A percentile compares a stretch with the other conserved stretches of the same genome.
phyloP scores from a whole-genome alignment of 2,888 invertebrate species.

The Cryptops parisi region DNA sequence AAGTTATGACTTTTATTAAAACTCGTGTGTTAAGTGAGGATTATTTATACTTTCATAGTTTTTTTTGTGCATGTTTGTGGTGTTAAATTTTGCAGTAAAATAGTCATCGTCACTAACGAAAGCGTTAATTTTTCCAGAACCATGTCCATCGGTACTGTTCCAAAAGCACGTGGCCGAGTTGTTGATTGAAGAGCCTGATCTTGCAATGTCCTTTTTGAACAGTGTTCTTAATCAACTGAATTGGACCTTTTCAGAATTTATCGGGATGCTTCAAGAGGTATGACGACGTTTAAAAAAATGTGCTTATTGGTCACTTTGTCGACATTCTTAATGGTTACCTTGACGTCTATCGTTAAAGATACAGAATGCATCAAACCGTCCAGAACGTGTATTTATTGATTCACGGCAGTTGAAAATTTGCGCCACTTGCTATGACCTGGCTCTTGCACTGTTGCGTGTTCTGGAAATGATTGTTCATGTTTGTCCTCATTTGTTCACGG shows the following conservation, averaged over 20 bases:
- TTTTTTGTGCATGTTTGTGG: too few relatives aligned
- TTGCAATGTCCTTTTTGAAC: constrained; percentile 55
- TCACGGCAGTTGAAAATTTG: constrained; percentile 63
- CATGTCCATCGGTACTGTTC: constrained; percentile 50
- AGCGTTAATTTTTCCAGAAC: too few relatives aligned
- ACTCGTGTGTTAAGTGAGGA: neutral
- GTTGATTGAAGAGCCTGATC: constrained; percentile 44
- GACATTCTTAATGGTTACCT: too few relatives aligned
- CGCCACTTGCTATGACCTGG: constrained; percentile 67
- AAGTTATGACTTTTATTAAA: too few relatives aligned
- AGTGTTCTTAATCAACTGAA: constrained; percentile 66
- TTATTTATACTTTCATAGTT: neutral
- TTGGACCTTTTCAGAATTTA: constrained; percentile 79
- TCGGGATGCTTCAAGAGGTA: constrained; percentile 61
- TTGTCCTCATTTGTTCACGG: constrained; percentile 49
- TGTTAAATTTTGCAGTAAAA: too few relatives aligned
- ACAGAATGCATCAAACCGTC: constrained; percentile 44
- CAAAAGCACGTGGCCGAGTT: constrained; percentile 49
- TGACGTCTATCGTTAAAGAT: constrained; percentile 37
- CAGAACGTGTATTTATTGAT: constrained; percentile 48
- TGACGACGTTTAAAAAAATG: neutral
- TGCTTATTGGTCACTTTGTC: neutral
- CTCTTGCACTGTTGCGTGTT: constrained; percentile 58
- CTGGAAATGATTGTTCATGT: constrained; percentile 61
- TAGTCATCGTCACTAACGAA: too few relatives aligned